These are phyloP conservation scores for Microplitis mediator DNA, from an alignment of 1,140 invertebrate species.

Conservation along the genomic window DNA sequence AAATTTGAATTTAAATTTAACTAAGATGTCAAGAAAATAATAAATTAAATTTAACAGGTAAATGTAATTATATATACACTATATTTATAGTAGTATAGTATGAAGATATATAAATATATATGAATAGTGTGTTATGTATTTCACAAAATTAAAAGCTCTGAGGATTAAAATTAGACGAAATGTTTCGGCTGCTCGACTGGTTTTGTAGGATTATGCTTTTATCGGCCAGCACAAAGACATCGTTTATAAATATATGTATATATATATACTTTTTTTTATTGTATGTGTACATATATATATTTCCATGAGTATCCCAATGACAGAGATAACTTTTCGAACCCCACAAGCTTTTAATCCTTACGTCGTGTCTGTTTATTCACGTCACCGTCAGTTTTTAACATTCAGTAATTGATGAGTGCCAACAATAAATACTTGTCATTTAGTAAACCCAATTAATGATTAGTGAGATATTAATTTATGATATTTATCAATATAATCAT, in stretches of 20 bases:
- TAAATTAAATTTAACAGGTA: not conserved
- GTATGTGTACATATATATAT: too few species aligned
- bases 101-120: not conserved
- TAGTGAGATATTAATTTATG: too few species aligned
- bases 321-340: too few species aligned
- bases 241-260: not conserved
- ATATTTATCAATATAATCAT: too few species aligned
- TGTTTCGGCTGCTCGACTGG: not conserved
- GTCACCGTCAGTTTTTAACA: too few species aligned
- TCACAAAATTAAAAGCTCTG: not conserved
- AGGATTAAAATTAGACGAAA: constrained; percentile 5
- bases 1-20: too few species aligned
- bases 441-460: too few species aligned
- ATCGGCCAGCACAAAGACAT: not conserved
- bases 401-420: too few species aligned
- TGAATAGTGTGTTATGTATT: not conserved
- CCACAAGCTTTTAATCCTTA: too few species aligned
- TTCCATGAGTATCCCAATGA: too few species aligned
- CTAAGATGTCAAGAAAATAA: not conserved
- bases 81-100: not conserved
- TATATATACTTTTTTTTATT: not conserved
- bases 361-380: too few species aligned
- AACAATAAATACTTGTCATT: too few species aligned
- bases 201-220: not conserved
- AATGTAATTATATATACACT: not conserved